Conservation (phyloP, 1,140 invertebrate genomes). For the Drosophila murphyi region DNA sequence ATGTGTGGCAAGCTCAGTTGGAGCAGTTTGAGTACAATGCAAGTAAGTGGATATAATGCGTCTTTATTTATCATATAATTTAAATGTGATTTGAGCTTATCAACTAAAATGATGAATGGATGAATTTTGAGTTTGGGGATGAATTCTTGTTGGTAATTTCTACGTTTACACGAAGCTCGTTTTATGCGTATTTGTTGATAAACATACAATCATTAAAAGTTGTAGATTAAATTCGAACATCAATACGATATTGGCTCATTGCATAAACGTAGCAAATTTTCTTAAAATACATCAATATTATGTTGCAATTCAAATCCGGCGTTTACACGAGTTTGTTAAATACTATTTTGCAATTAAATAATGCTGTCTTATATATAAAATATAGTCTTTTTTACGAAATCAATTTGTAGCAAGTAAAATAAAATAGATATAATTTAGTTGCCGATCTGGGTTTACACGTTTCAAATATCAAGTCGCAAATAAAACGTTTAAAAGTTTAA, state of each 20-base stretch:
- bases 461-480: background rate
- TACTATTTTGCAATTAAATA: constrained; percentile 6
- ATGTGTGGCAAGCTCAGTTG: constrained; percentile 39
- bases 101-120: constrained; percentile 40
- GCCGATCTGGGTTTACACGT: constrained; percentile 3
- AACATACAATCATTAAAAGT: constrained; percentile 3
- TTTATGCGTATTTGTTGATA: too few relatives aligned
- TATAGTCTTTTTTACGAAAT: too few relatives aligned
- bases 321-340: constrained; percentile 15
- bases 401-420: background rate
- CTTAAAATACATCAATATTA: constrained; percentile 13
- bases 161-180: constrained; percentile 24
- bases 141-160: background rate
- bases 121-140: constrained; percentile 7
- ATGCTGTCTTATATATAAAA: background rate
- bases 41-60: constrained; percentile 63
- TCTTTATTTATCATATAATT: constrained; percentile 65
- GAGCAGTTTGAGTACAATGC: constrained; percentile 41
- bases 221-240: background rate
- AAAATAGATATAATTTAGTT: background rate
- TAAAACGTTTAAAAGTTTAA: background rate
- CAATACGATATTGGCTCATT: background rate
- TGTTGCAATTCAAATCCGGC: constrained; percentile 6
- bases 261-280: constrained; percentile 20
- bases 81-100: constrained; percentile 49